A percentile compares a stretch with the other conserved stretches of the same genome.
phyloP scores from a whole-genome alignment of 2,888 invertebrate genomes.

The Ametastegia equiseti region DNA sequence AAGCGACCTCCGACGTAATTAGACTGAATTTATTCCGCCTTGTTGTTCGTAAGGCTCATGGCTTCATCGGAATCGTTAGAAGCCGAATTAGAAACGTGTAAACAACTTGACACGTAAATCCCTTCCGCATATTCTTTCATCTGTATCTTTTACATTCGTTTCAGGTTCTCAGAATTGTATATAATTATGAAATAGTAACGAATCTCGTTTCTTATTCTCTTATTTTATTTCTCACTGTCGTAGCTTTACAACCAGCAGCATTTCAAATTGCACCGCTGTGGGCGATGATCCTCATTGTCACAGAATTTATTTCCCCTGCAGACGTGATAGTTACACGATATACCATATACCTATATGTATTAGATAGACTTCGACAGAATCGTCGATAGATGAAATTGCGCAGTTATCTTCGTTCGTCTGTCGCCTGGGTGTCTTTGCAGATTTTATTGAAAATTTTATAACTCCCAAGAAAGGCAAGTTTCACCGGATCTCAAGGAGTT shows the following conservation, averaged over 20 bases:
- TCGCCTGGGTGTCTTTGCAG: not conserved
- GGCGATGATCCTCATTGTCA: not conserved
- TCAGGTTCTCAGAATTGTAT: too few relatives aligned
- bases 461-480: slow-evolving; percentile 14
- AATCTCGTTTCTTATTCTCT: not conserved
- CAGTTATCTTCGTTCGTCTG: not conserved
- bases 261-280: not conserved
- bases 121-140: too few relatives aligned
- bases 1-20: slow-evolving; percentile 34
- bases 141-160: too few relatives aligned
- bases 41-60: slow-evolving; percentile 18
- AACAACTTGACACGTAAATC: too few relatives aligned
- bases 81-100: not conserved
- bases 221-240: not conserved
- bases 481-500: not conserved
- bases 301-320: not conserved
- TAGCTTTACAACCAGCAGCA: not conserved
- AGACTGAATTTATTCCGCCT: slow-evolving; percentile 30
- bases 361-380: not conserved
- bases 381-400: not conserved
- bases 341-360: too few relatives aligned
- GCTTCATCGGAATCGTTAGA: not conserved
- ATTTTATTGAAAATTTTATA: slow-evolving; percentile 9
- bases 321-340: not conserved
- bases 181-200: not conserved